These are phyloP conservation scores for Hyposoter dolosus DNA, from an alignment of 2,888 invertebrate species.

Conservation along the genomic window DNA sequence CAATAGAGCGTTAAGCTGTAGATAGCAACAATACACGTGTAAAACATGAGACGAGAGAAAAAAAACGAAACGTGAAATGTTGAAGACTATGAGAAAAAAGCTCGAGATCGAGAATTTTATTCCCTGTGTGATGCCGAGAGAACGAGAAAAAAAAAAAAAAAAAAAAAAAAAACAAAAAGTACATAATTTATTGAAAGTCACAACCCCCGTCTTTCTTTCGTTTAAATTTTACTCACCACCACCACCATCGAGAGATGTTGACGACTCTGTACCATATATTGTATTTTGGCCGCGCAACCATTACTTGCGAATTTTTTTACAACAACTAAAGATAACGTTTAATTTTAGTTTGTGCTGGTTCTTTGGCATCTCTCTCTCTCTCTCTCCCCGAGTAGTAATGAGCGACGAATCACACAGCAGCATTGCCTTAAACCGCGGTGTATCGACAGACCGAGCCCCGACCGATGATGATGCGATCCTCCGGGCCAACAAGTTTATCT, in stretches of 20 bases:
- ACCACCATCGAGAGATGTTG: slow-evolving; percentile 23
- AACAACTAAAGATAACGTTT: not conserved
- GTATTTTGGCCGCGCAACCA: slow-evolving; percentile 34
- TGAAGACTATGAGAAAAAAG: not conserved
- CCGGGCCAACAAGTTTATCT: no score
- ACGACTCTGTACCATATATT: slow-evolving; percentile 9
- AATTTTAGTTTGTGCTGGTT: not conserved
- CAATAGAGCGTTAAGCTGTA: slow-evolving; percentile 70
- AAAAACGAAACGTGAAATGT: slow-evolving; percentile 50
- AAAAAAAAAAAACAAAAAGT: slow-evolving; percentile 1
- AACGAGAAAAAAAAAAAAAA: not conserved
- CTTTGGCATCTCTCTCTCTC: not conserved
- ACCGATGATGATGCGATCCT: no score
- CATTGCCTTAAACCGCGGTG: slow-evolving; percentile 79
- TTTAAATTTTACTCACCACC: not conserved
- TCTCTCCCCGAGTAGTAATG: no score
- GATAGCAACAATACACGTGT: slow-evolving; percentile 68
- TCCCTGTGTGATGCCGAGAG: slow-evolving; percentile 25
- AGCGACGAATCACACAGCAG: slow-evolving; percentile 77
- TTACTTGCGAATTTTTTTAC: slow-evolving; percentile 15
- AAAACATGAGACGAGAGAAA: slow-evolving; percentile 34
- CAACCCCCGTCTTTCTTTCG: not conserved
- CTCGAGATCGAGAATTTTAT: slow-evolving; percentile 62
- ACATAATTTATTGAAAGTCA: slow-evolving; percentile 53
- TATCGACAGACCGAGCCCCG: no score